A percentile compares a stretch with the other conserved stretches of the same genome.
These are phyloP conservation scores for Venturia canescens DNA, from an alignment of 1,140 invertebrate species.

Conservation along the genomic window DNA sequence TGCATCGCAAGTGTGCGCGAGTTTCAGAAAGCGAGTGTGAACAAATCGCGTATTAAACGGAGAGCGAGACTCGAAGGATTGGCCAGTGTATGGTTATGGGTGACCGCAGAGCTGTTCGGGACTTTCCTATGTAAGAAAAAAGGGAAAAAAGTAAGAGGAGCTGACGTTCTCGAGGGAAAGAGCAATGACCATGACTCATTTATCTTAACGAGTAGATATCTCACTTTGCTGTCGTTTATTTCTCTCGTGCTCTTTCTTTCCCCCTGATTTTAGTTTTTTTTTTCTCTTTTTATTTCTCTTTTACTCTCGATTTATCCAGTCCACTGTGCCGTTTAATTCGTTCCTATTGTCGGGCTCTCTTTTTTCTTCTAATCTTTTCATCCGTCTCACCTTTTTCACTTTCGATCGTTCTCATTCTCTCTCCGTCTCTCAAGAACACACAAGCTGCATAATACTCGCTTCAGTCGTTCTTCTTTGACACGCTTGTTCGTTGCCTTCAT, in stretches of 20 bases:
- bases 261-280: background rate
- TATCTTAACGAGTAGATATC: background rate
- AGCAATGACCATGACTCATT: constrained; percentile 54
- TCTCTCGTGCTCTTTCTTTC: too few species aligned
- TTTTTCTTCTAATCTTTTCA: too few species aligned
- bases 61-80: background rate
- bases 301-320: too few species aligned
- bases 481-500: background rate
- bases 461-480: constrained; percentile 22
- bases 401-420: too few species aligned
- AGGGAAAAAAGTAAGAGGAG: constrained; percentile 38
- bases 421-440: too few species aligned
- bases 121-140: background rate
- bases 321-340: too few species aligned
- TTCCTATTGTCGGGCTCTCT: too few species aligned
- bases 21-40: background rate
- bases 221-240: background rate
- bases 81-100: too few species aligned
- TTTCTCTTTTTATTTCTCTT: too few species aligned
- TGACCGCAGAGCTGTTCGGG: background rate
- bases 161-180: constrained; percentile 15
- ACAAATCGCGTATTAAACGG: background rate
- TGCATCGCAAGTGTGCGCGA: background rate
- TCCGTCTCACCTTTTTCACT: too few species aligned
- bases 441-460: background rate